Conservation (phyloP, 1,140 invertebrate genomes). For the Linepithema humile region DNA sequence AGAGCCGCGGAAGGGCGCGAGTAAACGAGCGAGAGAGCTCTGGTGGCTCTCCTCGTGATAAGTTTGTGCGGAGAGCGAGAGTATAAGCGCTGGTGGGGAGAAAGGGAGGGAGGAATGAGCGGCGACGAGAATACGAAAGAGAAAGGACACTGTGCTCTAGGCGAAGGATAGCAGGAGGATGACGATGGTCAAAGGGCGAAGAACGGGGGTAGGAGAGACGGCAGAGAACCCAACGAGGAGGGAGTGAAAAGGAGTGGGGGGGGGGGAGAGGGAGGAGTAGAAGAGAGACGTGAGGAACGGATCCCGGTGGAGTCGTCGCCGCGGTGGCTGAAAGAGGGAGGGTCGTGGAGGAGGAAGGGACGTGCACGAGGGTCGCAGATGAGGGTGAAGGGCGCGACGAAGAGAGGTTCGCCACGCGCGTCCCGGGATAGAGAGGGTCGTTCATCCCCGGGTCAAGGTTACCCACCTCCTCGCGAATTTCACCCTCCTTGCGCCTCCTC, state of each 20-base stretch:
- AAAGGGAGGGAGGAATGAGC: constrained; percentile 41
- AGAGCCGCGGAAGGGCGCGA: constrained; percentile 37
- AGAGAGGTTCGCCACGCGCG: constrained; percentile 70
- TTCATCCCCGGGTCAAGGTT: constrained; percentile 84
- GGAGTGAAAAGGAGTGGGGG: constrained; percentile 31
- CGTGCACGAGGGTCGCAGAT: constrained; percentile 54
- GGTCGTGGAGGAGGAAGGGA: neutral
- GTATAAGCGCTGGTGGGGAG: constrained; percentile 59
- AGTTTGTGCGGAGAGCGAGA: constrained; percentile 71
- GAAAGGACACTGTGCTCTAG: constrained; percentile 19
- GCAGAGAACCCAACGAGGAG: constrained; percentile 56
- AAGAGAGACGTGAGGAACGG: too few species aligned
- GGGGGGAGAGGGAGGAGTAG: neutral
- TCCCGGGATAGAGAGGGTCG: constrained; percentile 76
- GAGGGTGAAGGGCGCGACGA: constrained; percentile 58
- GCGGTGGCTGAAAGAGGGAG: constrained; percentile 11
- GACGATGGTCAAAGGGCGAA: constrained; percentile 43
- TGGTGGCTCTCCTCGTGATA: constrained; percentile 62
- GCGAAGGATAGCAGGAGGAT: neutral
- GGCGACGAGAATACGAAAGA: constrained; percentile 61
- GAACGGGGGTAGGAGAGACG: constrained; percentile 38
- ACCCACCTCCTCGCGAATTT: constrained; percentile 72
- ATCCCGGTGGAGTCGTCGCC: constrained; percentile 54
- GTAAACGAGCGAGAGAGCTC: constrained; percentile 52
- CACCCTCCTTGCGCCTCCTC: constrained; percentile 62